Evolutionary conservation across 2,113 vertebrate species (phyloP).

Genomic region (Diadophis punctatus): DNA sequence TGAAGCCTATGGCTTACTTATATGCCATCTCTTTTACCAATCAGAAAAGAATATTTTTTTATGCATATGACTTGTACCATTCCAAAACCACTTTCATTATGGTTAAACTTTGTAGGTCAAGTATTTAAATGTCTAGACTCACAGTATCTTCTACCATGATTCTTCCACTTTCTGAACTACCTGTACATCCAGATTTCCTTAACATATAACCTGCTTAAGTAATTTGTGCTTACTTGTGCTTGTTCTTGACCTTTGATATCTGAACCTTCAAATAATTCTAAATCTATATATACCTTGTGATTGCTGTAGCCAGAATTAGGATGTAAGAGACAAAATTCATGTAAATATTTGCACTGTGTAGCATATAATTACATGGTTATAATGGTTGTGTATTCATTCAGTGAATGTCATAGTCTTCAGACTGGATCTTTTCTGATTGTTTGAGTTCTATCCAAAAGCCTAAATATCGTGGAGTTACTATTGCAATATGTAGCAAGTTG

Average conservation of each 20-base stretch:
- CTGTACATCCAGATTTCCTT: background rate
- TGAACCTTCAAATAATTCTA: background rate
- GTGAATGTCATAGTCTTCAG: background rate
- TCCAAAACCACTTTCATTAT: background rate
- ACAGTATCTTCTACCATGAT: background rate
- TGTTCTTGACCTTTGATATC: background rate
- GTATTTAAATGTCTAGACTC: background rate
- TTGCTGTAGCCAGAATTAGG: background rate
- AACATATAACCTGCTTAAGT: background rate
- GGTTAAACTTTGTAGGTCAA: background rate
- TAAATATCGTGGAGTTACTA: background rate
- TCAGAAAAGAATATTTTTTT: background rate
- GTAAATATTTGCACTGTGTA: background rate
- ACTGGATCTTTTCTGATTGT: background rate
- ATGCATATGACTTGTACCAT: background rate
- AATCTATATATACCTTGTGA: background rate
- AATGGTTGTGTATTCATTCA: background rate
- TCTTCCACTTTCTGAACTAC: background rate
- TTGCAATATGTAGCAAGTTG: background rate
- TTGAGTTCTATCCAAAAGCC: background rate
- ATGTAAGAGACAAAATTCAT: background rate
- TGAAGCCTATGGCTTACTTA: background rate
- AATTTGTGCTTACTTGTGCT: background rate
- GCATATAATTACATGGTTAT: background rate
- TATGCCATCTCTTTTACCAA: background rate